Percentiles rank a stretch among this genome's conserved stretches.
These are phyloP conservation scores for Clanis bilineata DNA, from an alignment of 2,888 invertebrate genomes.

Conservation along the genomic window DNA sequence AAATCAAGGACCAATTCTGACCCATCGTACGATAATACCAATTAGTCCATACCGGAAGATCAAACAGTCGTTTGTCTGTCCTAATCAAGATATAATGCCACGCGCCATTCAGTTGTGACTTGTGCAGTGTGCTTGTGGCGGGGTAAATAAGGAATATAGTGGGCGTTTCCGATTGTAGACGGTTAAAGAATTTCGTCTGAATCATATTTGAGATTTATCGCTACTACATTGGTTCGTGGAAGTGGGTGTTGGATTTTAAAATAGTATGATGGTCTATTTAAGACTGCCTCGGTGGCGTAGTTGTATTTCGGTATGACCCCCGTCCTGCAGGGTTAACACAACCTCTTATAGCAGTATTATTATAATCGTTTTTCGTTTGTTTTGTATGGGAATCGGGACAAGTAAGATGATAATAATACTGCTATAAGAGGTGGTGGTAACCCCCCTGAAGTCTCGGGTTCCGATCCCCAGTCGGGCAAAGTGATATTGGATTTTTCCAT, in stretches of 20 bases:
- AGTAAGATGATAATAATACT: no score
- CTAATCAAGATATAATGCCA: conserved; percentile 57
- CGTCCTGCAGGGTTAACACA: no score
- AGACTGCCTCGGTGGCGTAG: no score
- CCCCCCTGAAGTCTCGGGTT: no score
- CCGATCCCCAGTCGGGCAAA: no score
- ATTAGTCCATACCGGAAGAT: conserved; percentile 40
- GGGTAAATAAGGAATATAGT: conserved; percentile 29
- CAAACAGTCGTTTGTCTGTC: conserved; percentile 40
- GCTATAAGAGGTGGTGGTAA: no score
- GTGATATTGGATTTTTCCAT: no score
- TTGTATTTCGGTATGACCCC: no score
- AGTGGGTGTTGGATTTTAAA: neutral
- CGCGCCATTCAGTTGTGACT: conserved; percentile 24
- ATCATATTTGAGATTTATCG: conserved; percentile 21
- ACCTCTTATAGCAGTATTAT: no score
- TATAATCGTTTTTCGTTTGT: no score
- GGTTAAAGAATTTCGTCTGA: conserved; percentile 30
- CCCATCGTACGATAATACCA: conserved; percentile 13
- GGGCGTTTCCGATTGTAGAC: conserved; percentile 38
- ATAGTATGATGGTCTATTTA: neutral
- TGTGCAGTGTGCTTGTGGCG: no score
- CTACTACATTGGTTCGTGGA: neutral
- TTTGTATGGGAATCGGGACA: no score
- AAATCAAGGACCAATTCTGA: neutral